phyloP scores from a whole-genome alignment of 1,140 invertebrate genomes.

The Leptinotarsa undecemlineata region DNA sequence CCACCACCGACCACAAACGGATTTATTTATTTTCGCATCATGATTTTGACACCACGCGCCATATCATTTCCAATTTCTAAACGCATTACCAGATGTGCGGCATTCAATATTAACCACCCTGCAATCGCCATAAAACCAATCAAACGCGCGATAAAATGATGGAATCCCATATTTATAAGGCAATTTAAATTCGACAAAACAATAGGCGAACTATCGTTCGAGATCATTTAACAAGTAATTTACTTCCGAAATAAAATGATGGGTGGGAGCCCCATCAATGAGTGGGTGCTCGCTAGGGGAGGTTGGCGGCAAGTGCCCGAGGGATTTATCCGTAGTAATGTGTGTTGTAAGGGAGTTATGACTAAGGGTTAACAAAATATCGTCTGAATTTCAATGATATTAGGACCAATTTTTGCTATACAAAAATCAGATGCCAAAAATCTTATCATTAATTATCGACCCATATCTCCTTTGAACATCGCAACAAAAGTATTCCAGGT shows the following conservation, averaged over 20 bases:
- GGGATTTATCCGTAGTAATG: no score
- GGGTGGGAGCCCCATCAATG: slow-evolving; percentile 21
- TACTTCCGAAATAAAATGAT: slow-evolving; percentile 28
- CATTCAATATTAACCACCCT: slow-evolving; percentile 30
- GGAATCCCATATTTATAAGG: slow-evolving; percentile 50
- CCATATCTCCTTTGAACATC: no score
- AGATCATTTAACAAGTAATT: slow-evolving; percentile 30
- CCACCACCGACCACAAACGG: no score
- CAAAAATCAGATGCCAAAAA: no score
- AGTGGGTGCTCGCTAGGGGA: slow-evolving; percentile 7
- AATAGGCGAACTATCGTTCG: slow-evolving; percentile 36
- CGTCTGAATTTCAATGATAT: background rate
- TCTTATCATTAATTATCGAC: no score
- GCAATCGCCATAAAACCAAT: slow-evolving; percentile 37
- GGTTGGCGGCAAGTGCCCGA: no score
- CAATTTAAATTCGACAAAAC: slow-evolving; percentile 49
- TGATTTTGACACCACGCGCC: background rate
- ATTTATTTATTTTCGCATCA: background rate
- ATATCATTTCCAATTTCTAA: slow-evolving; percentile 6
- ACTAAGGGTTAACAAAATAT: background rate
- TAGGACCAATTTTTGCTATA: no score
- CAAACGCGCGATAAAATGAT: slow-evolving; percentile 44
- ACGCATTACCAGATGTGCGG: slow-evolving; percentile 32
- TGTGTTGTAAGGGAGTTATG: no score
- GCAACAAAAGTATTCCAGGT: no score